A percentile compares a stretch with the other conserved stretches of the same genome.
phyloP scores from a whole-genome alignment of 2,113 vertebrate genomes.

The Ptilonorhynchus violaceus region DNA sequence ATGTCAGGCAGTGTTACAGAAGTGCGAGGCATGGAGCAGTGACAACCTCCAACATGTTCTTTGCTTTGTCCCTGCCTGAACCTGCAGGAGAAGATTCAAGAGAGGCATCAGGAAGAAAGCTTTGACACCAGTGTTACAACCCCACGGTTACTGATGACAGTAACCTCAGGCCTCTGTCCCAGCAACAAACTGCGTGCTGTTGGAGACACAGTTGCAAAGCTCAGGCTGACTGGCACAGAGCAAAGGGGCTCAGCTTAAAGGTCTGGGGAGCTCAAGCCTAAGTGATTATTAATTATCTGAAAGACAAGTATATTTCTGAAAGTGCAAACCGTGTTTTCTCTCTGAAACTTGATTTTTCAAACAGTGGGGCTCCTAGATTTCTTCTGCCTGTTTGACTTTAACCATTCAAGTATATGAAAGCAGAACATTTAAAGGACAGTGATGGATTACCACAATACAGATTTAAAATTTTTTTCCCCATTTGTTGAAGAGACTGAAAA shows the following conservation, averaged over 20 bases:
- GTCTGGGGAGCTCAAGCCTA: neutral
- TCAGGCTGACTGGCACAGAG: neutral
- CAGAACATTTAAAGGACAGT: neutral
- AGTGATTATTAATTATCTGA: neutral
- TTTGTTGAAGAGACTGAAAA: neutral
- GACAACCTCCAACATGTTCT: neutral
- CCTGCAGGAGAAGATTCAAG: neutral
- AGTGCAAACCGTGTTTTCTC: neutral
- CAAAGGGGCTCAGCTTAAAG: neutral
- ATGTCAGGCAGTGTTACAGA: fast-evolving
- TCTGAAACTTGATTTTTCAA: neutral
- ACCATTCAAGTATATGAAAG: neutral
- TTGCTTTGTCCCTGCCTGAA: slow-evolving; percentile 13
- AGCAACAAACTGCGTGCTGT: fast-evolving
- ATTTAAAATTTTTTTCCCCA: neutral
- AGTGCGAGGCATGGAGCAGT: fast-evolving
- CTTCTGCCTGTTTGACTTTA: neutral
- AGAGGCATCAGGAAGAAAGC: neutral
- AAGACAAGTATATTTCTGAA: neutral
- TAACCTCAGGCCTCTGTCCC: neutral
- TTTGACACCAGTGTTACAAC: neutral
- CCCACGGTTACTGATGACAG: neutral
- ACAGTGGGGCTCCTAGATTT: neutral
- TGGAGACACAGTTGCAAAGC: fast-evolving
- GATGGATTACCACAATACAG: neutral